phyloP scores from a whole-genome alignment of 2,797 vertebrate genomes.

The Mormyrus proboscirostris region DNA sequence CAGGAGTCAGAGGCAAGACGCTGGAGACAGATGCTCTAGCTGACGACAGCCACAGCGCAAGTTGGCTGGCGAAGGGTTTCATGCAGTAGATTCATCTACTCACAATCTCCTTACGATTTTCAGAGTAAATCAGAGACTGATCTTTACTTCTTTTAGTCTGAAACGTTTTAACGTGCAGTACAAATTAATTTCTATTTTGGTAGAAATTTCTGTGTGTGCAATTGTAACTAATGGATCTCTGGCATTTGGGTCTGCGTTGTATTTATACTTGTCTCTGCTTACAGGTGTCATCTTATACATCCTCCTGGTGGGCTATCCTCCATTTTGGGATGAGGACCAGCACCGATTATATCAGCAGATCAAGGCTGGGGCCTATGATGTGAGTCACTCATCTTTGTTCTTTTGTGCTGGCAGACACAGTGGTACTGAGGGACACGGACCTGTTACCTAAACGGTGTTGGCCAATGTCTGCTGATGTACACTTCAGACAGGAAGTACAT shows the following conservation, averaged over 20 bases:
- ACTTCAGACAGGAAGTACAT: not conserved
- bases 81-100: not conserved
- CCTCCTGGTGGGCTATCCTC: conserved; percentile 88
- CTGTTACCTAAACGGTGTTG: not conserved
- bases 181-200: not conserved
- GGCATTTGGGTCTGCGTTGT: not conserved
- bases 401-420: not conserved
- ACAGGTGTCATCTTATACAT: conserved; percentile 95
- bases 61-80: not conserved
- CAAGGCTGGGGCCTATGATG: conserved; percentile 97
- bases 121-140: not conserved
- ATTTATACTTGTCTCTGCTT: not conserved
- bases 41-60: not conserved
- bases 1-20: not conserved
- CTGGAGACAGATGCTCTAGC: not conserved
- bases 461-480: not conserved
- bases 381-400: conserved; percentile 55
- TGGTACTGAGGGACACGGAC: not conserved
- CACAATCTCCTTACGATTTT: not conserved
- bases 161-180: not conserved
- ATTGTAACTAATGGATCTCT: not conserved
- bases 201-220: not conserved
- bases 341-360: conserved; percentile 97
- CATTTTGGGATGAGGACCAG: conserved; percentile 97
- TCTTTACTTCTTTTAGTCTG: not conserved